Base-by-base conservation (phyloP, 2,888 invertebrate species). In the Habrosyne pyritoides region DNA sequence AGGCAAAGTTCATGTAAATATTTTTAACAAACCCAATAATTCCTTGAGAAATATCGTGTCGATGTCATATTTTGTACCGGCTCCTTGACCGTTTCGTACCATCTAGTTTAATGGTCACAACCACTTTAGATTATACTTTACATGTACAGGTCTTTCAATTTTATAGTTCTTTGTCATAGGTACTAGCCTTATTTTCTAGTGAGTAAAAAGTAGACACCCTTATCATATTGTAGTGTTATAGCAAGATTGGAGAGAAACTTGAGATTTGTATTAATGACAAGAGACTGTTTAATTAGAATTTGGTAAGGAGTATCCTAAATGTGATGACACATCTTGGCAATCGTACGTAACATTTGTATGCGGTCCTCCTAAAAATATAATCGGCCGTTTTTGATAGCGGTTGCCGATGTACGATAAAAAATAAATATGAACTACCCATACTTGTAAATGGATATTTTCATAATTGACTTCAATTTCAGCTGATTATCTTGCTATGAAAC, bases 161-260 rank as follows among this genome's bases (percentile, higher is more conserved):
- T 1, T 21, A 50, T 30, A 30, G 28, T 28, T 30, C 10, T 24
- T 12, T 14, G 14, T 26, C 18, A 18, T 50, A 30, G 18, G 21
- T 33, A 2, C 30, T 50, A 52, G 47, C 46, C 18, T 48, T 21
- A 46, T 58, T 60, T 46, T 67, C 75, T 80, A 81, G 81, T 84
- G 81, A 83, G 66, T 84, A 76, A 81, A 81, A 74, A 76, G 67
- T 72, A 59, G 63, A 60, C 36, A 53, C 47, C 52, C 49, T 57
- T 53, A 51, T 67, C 58, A 54, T 66, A 67, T 75, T 79, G 76
- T 76, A 67, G 76, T 78, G 48, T 77, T 73, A 75, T 79, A 79
- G 79, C 79, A 75, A 81, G 75, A 53, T 59, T 42, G 1, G 42
- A 18, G 63, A 66, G 57, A 62, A 55, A 56, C 24, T 52, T 53